Percentiles rank a stretch among this genome's conserved stretches.
Conservation (phyloP, 2,113 vertebrate species). For the Oophaga pumilio region DNA sequence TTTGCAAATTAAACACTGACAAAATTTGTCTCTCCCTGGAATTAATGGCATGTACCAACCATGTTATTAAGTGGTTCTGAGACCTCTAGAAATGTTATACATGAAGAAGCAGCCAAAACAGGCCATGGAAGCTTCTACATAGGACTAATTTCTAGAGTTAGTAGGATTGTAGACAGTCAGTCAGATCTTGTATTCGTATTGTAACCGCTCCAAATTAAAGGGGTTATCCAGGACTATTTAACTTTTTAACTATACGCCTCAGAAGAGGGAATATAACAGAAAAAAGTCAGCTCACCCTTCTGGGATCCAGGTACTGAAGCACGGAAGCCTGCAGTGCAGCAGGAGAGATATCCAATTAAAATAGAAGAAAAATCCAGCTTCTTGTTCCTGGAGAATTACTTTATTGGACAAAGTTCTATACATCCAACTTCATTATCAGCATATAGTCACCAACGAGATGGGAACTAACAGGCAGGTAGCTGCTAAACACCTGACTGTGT, state of each 20-base stretch:
- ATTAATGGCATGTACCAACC: constrained; percentile 3
- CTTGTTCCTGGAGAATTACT: too few species aligned
- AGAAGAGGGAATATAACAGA: too few species aligned
- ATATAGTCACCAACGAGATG: too few species aligned
- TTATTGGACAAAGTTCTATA: too few species aligned
- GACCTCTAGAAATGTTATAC: neutral
- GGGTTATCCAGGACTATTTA: neutral
- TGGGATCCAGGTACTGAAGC: too few species aligned
- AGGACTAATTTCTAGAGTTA: neutral
- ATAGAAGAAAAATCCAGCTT: too few species aligned
- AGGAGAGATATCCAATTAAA: too few species aligned
- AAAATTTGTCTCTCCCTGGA: neutral
- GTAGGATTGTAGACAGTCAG: neutral
- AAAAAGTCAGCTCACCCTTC: too few species aligned
- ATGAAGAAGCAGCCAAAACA: neutral
- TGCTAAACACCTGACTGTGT: too few species aligned
- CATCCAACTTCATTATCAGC: too few species aligned
- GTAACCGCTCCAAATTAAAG: neutral
- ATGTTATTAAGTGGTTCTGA: constrained; percentile 11
- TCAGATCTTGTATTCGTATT: neutral
- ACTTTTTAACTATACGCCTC: too few species aligned
- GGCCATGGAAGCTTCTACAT: neutral
- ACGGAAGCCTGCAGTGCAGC: too few species aligned
- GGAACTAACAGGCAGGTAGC: neutral
- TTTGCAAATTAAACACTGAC: neutral